Conservation (phyloP, 2,797 vertebrate genomes). For the Argyrosomus regius region DNA sequence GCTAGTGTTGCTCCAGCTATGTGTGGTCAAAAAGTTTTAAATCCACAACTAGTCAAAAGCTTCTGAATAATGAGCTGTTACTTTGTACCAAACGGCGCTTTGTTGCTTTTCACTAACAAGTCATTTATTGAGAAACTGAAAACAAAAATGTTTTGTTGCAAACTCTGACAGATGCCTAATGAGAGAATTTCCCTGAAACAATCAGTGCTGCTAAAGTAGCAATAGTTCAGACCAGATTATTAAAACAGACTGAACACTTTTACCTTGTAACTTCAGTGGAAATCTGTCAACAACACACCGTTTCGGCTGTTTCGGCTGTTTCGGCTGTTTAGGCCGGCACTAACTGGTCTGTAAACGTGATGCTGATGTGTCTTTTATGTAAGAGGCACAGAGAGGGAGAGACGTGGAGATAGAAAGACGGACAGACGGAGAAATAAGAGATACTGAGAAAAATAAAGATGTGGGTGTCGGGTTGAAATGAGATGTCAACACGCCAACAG, state of each 20-base stretch:
- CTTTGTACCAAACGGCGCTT: constrained; percentile 1
- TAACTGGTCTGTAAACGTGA: constrained; percentile 68
- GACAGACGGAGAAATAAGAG: constrained; percentile 59
- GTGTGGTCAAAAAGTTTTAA: neutral
- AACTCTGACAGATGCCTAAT: constrained; percentile 25
- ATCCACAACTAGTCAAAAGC: constrained; percentile 6
- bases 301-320: constrained; percentile 52
- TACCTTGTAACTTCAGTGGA: constrained; percentile 22
- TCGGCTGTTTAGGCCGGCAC: constrained; percentile 39
- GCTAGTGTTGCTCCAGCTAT: neutral
- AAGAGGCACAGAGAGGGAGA: constrained; percentile 65
- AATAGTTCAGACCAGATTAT: constrained; percentile 21
- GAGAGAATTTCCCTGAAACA: constrained; percentile 27
- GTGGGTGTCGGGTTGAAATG: constrained; percentile 84
- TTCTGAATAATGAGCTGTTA: constrained; percentile 20
- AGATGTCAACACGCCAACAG: constrained; percentile 82
- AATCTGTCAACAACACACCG: constrained; percentile 60
- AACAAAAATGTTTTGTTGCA: constrained; percentile 18
- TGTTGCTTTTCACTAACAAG: constrained; percentile 10
- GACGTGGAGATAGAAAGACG: constrained; percentile 34
- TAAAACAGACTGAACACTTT: constrained; percentile 13
- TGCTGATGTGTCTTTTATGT: constrained; percentile 78
- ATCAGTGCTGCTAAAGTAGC: neutral
- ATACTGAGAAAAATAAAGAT: constrained; percentile 67
- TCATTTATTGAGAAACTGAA: constrained; percentile 17